Percentiles rank a stretch among this genome's conserved stretches.
phyloP scores from a whole-genome alignment of 2,797 vertebrate species.

The Hipposideros larvatus region DNA sequence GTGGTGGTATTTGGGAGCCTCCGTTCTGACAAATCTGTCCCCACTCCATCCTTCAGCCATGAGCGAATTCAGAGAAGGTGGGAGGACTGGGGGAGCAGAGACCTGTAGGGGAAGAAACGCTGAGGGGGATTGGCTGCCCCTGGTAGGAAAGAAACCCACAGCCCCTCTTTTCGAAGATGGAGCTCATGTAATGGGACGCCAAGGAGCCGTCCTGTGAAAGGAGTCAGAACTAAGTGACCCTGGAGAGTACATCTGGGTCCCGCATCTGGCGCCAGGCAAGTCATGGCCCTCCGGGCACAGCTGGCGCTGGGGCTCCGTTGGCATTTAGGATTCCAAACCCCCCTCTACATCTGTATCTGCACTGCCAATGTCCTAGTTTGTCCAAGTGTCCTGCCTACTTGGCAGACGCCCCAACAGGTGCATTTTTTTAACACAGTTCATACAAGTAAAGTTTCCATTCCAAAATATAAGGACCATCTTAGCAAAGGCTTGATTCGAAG shows the following conservation, averaged over 20 bases:
- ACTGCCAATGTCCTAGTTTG: neutral
- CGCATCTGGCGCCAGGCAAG: neutral
- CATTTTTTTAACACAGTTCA: neutral
- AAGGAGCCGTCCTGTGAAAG: neutral
- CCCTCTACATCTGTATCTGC: neutral
- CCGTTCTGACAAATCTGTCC: neutral
- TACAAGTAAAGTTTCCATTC: slow-evolving; percentile 33
- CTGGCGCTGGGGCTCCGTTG: neutral
- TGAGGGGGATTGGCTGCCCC: neutral
- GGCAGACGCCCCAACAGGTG: slow-evolving; percentile 24
- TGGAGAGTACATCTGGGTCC: neutral
- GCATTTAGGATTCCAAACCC: neutral
- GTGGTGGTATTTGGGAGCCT: neutral
- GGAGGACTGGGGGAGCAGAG: neutral
- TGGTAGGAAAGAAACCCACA: neutral
- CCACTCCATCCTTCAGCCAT: neutral
- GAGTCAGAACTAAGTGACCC: neutral
- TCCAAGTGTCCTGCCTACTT: slow-evolving; percentile 42
- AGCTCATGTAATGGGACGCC: neutral
- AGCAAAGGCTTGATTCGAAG: neutral
- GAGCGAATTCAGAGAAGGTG: neutral
- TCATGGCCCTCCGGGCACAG: neutral
- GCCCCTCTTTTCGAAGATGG: neutral
- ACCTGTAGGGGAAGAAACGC: neutral
- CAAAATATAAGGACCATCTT: slow-evolving; percentile 10